These are phyloP conservation scores for Callyntrura guangdongensis DNA, from an alignment of 2,888 invertebrate species.

Conservation along the genomic window DNA sequence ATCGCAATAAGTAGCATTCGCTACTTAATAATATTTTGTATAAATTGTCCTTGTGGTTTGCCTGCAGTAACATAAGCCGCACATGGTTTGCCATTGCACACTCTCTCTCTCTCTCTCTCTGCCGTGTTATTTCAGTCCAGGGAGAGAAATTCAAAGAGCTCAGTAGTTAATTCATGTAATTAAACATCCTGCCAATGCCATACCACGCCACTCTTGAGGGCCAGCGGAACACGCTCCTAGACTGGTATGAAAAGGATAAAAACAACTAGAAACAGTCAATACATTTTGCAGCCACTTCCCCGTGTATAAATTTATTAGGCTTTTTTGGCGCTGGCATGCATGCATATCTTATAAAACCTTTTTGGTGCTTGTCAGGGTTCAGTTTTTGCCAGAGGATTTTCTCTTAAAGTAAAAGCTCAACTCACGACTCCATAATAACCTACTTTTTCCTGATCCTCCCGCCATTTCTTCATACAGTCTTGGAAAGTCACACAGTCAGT, in stretches of 20 bases:
- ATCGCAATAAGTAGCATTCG: no score
- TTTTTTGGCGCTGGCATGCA: neutral
- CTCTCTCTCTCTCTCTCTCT: neutral
- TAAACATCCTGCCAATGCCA: conserved; percentile 55
- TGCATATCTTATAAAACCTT: conserved; percentile 7
- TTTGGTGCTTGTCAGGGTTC: neutral
- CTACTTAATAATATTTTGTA: no score
- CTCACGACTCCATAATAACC: conserved; percentile 3
- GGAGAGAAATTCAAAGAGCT: neutral
- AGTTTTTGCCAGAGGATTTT: conserved; percentile 22
- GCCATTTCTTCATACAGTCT: neutral
- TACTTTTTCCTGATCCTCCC: conserved; percentile 5
- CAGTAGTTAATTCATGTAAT: conserved; percentile 53
- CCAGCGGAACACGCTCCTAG: neutral
- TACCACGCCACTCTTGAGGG: neutral
- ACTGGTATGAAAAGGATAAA: neutral
- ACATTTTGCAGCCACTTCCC: conserved; percentile 1
- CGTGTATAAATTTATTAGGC: conserved; percentile 27
- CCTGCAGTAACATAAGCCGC: neutral
- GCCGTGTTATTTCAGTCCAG: neutral
- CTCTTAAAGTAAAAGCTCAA: neutral
- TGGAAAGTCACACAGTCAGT: neutral
- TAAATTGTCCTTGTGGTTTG: no score
- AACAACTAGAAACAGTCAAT: conserved; percentile 19
- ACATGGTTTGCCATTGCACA: conserved; percentile 12